phyloP scores from a whole-genome alignment of 2,888 invertebrate genomes.

The Oxystoma pomonae region DNA sequence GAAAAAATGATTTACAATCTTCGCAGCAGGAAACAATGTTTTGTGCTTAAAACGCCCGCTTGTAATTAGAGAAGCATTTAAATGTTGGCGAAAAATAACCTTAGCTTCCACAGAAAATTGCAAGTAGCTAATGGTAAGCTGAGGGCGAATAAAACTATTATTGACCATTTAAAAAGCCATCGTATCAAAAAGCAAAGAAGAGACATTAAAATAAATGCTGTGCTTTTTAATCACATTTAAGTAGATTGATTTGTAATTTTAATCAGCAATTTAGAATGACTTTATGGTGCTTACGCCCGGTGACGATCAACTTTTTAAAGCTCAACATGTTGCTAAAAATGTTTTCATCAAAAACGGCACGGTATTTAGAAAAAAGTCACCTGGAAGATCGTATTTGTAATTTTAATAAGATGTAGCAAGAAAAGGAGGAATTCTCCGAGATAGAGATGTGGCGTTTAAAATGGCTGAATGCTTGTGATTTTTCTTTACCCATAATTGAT shows the following conservation, averaged over 20 bases:
- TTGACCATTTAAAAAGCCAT: no score
- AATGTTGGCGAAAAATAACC: no score
- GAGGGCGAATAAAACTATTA: no score
- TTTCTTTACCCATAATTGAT: constrained; percentile 39
- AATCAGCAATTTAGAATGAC: background rate
- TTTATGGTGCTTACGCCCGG: background rate
- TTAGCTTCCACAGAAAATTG: no score
- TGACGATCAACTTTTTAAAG: background rate
- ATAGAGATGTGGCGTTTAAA: constrained; percentile 36
- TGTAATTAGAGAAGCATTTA: no score
- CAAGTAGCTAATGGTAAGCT: no score
- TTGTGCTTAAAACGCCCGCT: no score
- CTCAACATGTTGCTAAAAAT: background rate
- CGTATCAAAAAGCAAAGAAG: background rate
- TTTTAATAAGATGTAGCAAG: constrained; percentile 22
- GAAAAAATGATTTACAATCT: no score
- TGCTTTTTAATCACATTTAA: background rate
- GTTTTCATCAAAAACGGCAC: background rate
- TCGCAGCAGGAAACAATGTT: no score
- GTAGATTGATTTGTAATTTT: background rate
- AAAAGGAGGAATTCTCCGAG: constrained; percentile 28
- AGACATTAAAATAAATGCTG: background rate
- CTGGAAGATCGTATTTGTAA: constrained; percentile 20
- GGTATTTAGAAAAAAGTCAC: background rate
- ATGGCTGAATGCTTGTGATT: constrained; percentile 36